A percentile compares a stretch with the other conserved stretches of the same genome.
phyloP scores from a whole-genome alignment of 1,140 invertebrate genomes.

The Sesamia nonagrioides region DNA sequence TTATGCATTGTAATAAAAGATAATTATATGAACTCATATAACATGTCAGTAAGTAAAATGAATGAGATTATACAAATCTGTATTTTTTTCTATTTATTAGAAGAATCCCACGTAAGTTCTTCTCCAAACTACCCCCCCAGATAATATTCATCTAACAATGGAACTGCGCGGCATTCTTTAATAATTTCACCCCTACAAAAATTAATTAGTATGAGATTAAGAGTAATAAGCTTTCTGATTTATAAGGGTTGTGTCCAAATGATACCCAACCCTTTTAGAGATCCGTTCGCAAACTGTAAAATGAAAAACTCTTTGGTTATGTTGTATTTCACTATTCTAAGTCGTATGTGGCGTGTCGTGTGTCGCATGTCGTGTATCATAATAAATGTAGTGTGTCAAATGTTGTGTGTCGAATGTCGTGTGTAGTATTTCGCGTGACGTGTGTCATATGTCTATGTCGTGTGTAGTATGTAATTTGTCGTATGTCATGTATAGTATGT shows the following conservation, averaged over 20 bases:
- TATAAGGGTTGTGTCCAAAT: conserved; percentile 44
- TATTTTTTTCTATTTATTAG: neutral
- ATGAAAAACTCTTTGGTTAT: conserved; percentile 20
- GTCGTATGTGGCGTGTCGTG: too few species aligned
- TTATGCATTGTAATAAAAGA: too few species aligned
- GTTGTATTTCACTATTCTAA: neutral
- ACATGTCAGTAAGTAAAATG: too few species aligned
- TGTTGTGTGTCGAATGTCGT: too few species aligned
- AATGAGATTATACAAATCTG: too few species aligned
- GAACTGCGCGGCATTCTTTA: conserved; percentile 26
- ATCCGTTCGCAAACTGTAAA: neutral
- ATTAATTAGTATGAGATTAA: conserved; percentile 57
- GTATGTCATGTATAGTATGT: too few species aligned
- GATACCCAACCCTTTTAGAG: conserved; percentile 53
- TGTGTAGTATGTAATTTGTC: too few species aligned
- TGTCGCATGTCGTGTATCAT: too few species aligned
- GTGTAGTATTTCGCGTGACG: too few species aligned
- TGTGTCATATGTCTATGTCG: too few species aligned
- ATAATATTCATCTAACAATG: conserved; percentile 40
- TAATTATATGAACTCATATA: too few species aligned
- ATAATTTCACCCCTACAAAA: conserved; percentile 46
- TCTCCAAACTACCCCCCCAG: conserved; percentile 18
- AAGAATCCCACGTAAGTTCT: neutral
- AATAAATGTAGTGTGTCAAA: too few species aligned
- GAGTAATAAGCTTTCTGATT: conserved; percentile 53